Conservation (phyloP, 2,888 invertebrate species). For the Meandrusa payeni region DNA sequence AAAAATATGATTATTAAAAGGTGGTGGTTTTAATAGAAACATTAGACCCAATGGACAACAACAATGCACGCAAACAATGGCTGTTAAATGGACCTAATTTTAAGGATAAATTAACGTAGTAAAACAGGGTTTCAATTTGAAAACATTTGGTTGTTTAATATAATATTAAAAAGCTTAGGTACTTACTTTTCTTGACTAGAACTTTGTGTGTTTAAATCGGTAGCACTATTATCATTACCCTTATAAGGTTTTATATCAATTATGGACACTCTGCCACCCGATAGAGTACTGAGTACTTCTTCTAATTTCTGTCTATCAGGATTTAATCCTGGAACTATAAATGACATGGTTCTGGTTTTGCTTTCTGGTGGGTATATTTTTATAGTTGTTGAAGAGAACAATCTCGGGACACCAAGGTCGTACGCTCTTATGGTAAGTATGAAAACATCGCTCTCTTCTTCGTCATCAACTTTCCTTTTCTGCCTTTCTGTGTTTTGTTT, state of each 20-base stretch:
- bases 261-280: conserved; percentile 89
- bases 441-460: conserved; percentile 78
- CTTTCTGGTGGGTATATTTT: conserved; percentile 89
- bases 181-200: conserved; percentile 81
- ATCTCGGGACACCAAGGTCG: conserved; percentile 91
- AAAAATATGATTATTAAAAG: too few relatives aligned
- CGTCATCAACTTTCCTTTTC: conserved; percentile 70
- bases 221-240: conserved; percentile 77
- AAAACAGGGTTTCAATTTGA: too few relatives aligned
- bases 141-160: too few relatives aligned
- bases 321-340: conserved; percentile 89
- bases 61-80: too few relatives aligned
- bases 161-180: too few relatives aligned
- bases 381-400: conserved; percentile 86
- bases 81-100: too few relatives aligned
- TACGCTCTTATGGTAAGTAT: conserved; percentile 89
- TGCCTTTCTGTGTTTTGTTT: conserved; percentile 63
- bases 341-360: conserved; percentile 88
- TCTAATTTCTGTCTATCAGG: conserved; percentile 87
- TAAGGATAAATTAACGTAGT: too few relatives aligned
- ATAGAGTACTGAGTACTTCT: conserved; percentile 87
- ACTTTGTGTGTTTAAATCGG: conserved; percentile 71
- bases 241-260: conserved; percentile 86
- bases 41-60: too few relatives aligned
- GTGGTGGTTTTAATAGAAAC: too few relatives aligned